Percentiles rank a stretch among this genome's conserved stretches.
Conservation (phyloP, 2,113 vertebrate genomes). For the Varanus salvator region DNA sequence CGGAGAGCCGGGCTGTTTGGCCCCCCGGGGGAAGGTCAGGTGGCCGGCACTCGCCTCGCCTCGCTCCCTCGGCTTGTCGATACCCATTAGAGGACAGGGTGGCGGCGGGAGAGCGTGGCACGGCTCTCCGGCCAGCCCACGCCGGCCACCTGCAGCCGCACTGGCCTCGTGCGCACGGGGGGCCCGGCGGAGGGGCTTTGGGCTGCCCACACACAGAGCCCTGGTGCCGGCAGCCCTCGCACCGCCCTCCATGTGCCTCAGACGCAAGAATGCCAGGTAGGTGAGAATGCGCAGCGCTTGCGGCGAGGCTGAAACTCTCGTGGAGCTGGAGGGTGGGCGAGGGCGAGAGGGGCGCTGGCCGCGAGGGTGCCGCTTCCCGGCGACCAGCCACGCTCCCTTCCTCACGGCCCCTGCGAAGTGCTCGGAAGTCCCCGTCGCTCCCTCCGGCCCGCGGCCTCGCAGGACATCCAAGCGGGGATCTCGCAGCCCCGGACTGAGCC, state of each 20-base stretch:
- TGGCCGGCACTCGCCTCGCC: background rate
- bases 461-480: too few relatives aligned
- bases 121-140: background rate
- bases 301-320: background rate
- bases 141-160: background rate
- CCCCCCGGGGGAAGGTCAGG: slow-evolving; percentile 3
- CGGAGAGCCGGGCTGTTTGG: background rate
- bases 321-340: background rate
- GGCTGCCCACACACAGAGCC: background rate
- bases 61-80: background rate
- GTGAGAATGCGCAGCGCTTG: background rate
- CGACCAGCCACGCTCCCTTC: too few relatives aligned
- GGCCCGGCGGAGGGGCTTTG: too few relatives aligned
- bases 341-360: too few relatives aligned
- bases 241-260: background rate
- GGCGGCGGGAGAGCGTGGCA: background rate
- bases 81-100: slow-evolving; percentile 17
- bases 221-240: background rate
- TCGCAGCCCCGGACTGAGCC: too few relatives aligned
- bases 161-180: background rate
- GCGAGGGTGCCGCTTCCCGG: too few relatives aligned
- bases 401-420: too few relatives aligned
- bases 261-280: slow-evolving; percentile 28
- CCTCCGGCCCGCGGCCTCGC: too few relatives aligned
- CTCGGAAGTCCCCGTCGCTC: too few relatives aligned